Base-by-base conservation (phyloP, 2,113 vertebrate genomes). In the Antennarius striatus region DNA sequence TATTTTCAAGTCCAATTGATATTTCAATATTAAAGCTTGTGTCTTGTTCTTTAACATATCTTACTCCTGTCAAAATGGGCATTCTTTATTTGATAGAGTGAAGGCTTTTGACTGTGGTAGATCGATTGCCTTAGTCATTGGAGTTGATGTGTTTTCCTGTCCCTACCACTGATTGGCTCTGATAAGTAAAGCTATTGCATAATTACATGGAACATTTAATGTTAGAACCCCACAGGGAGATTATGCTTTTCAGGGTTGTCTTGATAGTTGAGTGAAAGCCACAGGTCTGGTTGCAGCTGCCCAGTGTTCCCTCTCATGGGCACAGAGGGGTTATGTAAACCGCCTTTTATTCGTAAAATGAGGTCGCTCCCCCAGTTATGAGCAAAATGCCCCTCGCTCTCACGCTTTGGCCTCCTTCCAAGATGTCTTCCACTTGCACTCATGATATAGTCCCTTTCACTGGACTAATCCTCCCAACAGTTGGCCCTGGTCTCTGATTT, bases 241-340 rank as follows among this genome's bases (percentile, higher is more conserved):
- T 13, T 13, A 42, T 72, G 65, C 54, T 87, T 77, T 69, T 76
- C 56, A 75, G 58, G 65, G 60, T 80, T 56, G 73, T 75, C 63
- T 75, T 65, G 60, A 55, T 73, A 80, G 77, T 55, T 60, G 73
- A 82, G 70, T 73, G 76, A 80, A 83, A 83, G 82, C 80, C 79
- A 55, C 75, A 83, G 74, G 75, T 56, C 73, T 80, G 84, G 77
- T 90, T 89, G 81, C 90, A 86, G 89, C 85, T 86, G 77, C 85
- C 81, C 83, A 61, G 40, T 46, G 59, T 71, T 76, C 70, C 69
- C 81, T 64, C 86, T 84, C 83, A 78, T 74, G 75, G 71, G 56
- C 79, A 85, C 80, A 81, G 84, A 87, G 74, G 85, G 86, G 83
- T 92, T 91, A 91, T 88, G 87, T 91, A 91, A 92, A 91, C 83